These are phyloP conservation scores for Psammodynastes pulverulentus DNA, from an alignment of 2,113 vertebrate genomes.

Conservation along the genomic window DNA sequence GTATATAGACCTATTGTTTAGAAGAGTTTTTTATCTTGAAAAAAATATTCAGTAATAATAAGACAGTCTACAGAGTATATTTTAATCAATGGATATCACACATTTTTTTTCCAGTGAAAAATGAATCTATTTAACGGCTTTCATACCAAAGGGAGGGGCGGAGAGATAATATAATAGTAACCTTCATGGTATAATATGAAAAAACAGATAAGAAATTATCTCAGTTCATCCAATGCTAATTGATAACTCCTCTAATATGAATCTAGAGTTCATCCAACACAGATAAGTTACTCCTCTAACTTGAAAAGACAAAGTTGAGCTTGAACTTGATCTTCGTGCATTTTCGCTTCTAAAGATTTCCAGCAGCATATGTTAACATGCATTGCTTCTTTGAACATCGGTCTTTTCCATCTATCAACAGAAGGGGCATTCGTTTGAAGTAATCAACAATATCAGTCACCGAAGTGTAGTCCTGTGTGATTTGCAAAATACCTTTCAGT, in stretches of 20 bases:
- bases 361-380: conserved; percentile 76
- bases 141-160: conserved; percentile 35
- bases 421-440: conserved; percentile 83
- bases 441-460: conserved; percentile 84
- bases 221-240: conserved; percentile 30
- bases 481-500: conserved; percentile 18
- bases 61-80: fast-evolving
- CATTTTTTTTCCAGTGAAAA: conserved; percentile 17
- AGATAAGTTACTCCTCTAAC: neutral
- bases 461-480: conserved; percentile 75
- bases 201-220: conserved; percentile 41
- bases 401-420: conserved; percentile 93
- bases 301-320: neutral
- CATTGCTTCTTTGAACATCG: conserved; percentile 86
- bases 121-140: conserved; percentile 30
- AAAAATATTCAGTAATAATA: neutral
- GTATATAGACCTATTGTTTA: neutral
- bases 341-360: conserved; percentile 58
- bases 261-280: conserved; percentile 35
- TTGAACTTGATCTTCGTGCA: neutral
- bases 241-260: neutral
- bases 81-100: neutral
- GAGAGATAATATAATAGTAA: conserved; percentile 38
- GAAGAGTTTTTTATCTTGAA: neutral
- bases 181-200: conserved; percentile 32